A percentile compares a stretch with the other conserved stretches of the same genome.
phyloP scores from a whole-genome alignment of 2,888 invertebrate species.

The Vandiemenella viatica region DNA sequence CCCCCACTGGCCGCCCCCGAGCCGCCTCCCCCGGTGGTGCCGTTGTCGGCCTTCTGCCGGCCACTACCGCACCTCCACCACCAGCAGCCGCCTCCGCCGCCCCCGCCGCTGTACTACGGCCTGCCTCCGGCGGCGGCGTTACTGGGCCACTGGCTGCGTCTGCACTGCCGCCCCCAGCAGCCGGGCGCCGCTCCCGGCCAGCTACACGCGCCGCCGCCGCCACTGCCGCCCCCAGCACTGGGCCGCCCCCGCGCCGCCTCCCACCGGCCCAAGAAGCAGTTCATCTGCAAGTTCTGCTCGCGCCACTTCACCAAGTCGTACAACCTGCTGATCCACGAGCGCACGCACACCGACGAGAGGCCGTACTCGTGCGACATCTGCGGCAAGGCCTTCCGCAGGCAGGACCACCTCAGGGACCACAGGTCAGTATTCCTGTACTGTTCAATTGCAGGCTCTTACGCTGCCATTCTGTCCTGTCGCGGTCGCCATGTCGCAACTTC shows the following conservation, averaged over 20 bases:
- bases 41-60: slow-evolving; percentile 3
- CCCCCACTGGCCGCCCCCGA: not conserved
- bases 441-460: no score
- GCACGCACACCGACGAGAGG: slow-evolving; percentile 92
- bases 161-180: no score
- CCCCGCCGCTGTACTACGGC: slow-evolving; percentile 10
- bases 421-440: slow-evolving; percentile 37
- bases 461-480: no score
- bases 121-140: slow-evolving; percentile 1
- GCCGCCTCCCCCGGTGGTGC: not conserved
- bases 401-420: slow-evolving; percentile 88
- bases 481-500: no score
- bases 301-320: slow-evolving; percentile 96
- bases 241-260: slow-evolving; percentile 32
- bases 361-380: slow-evolving; percentile 97
- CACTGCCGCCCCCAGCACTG: slow-evolving; percentile 57
- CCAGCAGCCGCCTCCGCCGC: slow-evolving; percentile 21
- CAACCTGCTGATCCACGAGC: slow-evolving; percentile 91
- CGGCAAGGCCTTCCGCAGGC: slow-evolving; percentile 90
- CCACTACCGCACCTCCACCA: slow-evolving; percentile 20
- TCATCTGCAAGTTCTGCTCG: slow-evolving; percentile 95
- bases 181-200: not conserved
- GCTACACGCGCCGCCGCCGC: slow-evolving; percentile 21
- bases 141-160: no score
- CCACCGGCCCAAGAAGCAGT: slow-evolving; percentile 77